These are phyloP conservation scores for Gymnocypris eckloni DNA, from an alignment of 2,797 vertebrate genomes.

Conservation along the genomic window DNA sequence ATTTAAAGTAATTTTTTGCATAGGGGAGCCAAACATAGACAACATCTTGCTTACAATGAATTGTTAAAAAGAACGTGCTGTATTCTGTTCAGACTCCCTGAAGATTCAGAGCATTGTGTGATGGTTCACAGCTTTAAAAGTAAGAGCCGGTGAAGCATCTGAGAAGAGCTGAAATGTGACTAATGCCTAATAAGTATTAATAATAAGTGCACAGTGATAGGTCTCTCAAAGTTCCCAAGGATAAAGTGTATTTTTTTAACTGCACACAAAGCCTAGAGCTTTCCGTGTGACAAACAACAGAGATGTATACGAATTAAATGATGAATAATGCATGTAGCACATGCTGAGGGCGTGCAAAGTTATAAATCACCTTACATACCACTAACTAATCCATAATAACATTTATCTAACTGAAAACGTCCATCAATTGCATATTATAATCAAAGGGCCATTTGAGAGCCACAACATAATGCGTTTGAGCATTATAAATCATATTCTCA, in stretches of 20 bases:
- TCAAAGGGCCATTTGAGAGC: neutral
- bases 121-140: slow-evolving; percentile 23
- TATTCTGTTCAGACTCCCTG: neutral
- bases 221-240: slow-evolving; percentile 1
- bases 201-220: neutral
- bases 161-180: slow-evolving; percentile 4
- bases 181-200: slow-evolving; percentile 17
- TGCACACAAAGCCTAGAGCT: neutral
- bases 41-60: neutral
- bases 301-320: neutral
- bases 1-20: neutral
- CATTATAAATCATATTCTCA: neutral
- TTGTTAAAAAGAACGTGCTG: neutral
- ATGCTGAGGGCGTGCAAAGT: slow-evolving; percentile 1
- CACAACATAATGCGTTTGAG: neutral
- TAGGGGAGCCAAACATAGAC: slow-evolving; percentile 20
- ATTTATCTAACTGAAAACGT: neutral
- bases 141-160: neutral
- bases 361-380: neutral
- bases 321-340: neutral
- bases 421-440: neutral
- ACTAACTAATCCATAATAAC: neutral
- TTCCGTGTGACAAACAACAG: neutral
- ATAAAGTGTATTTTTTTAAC: neutral
- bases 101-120: neutral